Base-by-base conservation (phyloP, 1,140 invertebrate genomes). In the Drosophila rufa region DNA sequence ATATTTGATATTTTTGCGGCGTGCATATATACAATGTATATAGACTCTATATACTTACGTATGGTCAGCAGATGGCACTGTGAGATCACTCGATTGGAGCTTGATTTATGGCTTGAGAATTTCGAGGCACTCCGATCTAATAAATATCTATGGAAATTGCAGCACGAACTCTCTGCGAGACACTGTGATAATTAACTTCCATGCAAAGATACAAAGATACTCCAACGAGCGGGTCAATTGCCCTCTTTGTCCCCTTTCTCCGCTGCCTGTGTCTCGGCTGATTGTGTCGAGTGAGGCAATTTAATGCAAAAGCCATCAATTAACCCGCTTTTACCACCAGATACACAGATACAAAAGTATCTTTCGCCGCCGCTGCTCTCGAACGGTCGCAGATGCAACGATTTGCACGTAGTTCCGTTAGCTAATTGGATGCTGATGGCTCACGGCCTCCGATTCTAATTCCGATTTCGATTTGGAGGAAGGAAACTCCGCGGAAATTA, bases 251-350 rank as follows among this genome's bases (percentile, higher is more conserved):
- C 46, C 47, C n/a, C 40, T 27, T 40, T 30, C 17, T 17, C 4
- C n/a, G 14, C 12, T 40, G 17, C 12, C 60, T 22, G 36, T 61
- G 64, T 43, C 70, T 42, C 47, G 25, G 47, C 60, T 85, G 82
- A 85, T 86, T 70, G 67, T 86, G 82, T 71, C 79, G 75, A 80
- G 83, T 78, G 80, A 71, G 78, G 85, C 85, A 89, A 89, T 91
- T 89, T 89, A 91, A 89, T 91, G 85, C 86, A 91, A 89, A 90
- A 87, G 85, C 85, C 85, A 90, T 91, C 85, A 89, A 89, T 89
- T 89, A 89, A 89, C 85, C 85, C 70, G 85, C 85, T 90, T 89
- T 89, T 89, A 70, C 75, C 66, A 61, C 25, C 62, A 76, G 71
- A 55, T 55, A 70, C 59, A 47, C 59, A 76, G 76, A 55, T 55